Base-by-base conservation (phyloP, 2,113 vertebrate genomes). In the Climacteris rufus region DNA sequence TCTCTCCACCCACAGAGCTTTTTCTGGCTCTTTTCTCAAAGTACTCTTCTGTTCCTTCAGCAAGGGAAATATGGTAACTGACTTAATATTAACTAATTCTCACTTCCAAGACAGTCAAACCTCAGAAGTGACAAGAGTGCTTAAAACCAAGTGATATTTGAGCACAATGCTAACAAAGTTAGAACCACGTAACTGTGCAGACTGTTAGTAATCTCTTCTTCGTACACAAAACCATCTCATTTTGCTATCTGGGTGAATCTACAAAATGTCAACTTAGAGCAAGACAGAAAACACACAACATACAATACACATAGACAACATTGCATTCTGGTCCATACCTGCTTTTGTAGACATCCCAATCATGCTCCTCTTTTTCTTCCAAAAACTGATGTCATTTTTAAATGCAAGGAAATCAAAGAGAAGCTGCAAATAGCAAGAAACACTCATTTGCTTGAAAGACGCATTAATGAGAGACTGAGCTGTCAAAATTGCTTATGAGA, bases 341-440 rank as follows among this genome's bases (percentile, higher is more conserved):
- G 99, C 99, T 98, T 99, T 99, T 93, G 98, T 99, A 54, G 99
- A 99, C 99, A 99, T 99, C 50, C 99, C 99, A 87, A 98, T 99
- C 99, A 99, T 99, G 98, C 98, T 99, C 89, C 98, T 99, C 97
- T 99, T 99, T 59, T 99, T 98, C 95, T 99, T 99, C 99, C 99
- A 99, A 93, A 99, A 99, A 93, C 99, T 99, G 97, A 99, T 99
- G 91, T 99, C 99, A 15, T 99, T 99, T 98, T 99, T 99, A 96
- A 99, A 99, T 1, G 99, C 99, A 96, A 99, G 98, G 87, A 99
- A 99, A 95, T 99, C 99, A 96, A 99, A 99, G 15, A 99, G 98
- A 76, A 99, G 99, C 99, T 99, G 95, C 27, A 97, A 96, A 91
- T 37, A 52, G 30, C 47, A 89, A 56, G 30, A 56, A 70, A 50